Evolutionary conservation across 2,888 invertebrate genomes (phyloP), one percentile per base, ranked within the genome.

Genomic region (Harmothoe impar): DNA sequence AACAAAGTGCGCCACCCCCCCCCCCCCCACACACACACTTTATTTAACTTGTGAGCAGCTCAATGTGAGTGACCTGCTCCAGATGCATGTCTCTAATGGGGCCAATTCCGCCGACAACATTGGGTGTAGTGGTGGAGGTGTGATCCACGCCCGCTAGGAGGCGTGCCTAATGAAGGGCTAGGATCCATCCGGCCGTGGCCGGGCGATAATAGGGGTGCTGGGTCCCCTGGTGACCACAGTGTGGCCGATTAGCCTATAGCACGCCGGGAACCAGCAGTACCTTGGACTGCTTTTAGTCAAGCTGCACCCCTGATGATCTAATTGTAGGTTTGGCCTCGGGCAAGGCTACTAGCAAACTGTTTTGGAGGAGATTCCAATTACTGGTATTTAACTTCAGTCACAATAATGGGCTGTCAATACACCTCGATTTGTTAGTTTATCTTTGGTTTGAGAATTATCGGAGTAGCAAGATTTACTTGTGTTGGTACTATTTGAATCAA

Each of bases 231-330:
- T 52, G 54, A 52, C 62, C 7, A 20, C 23, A 20, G 62, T 62
- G 62, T 62, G 62, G n/a, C 62, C 62, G 62, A 62, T 62, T 62
- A 62, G 62, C 62, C 62, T 62, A 20, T 12, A n/a, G 62, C 15
- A 62, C 23, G 23, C n/a, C 62, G 3, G 20, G n/a, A 62, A 62
- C 62, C 62, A 20, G 62, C 62, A 15, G n/a, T 3, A 62, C 62
- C 7, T 20, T 5, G 62, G 20, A 20, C 20, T n/a, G 23, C 62
- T 62, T 62, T 62, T 62, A 62, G 62, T 20, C 20, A n/a, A 20
- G 15, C 23, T 62, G 62, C 7, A 62, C 23, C 62, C 20, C n/a
- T n/a, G 12, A 20, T 62, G 3, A n/a, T 62, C 62, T 62, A 1
- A 62, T 62, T 62, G 20, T 62, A 15, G n/a, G 15, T 5, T 62